Evolutionary conservation across 2,888 invertebrate species (phyloP).

Genomic region (Leucozona laternaria): DNA sequence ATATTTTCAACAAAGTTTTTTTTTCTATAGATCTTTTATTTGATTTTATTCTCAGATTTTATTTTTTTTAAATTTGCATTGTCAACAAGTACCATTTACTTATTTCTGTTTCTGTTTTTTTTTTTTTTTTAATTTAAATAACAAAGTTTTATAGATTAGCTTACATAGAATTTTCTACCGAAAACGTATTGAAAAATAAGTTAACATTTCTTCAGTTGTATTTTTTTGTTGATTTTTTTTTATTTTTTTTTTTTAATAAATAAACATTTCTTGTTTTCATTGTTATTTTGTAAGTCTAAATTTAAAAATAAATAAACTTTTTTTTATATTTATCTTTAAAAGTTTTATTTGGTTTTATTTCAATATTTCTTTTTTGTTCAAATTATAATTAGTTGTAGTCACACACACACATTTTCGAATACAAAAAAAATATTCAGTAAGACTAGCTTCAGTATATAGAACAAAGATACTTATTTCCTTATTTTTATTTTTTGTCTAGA

Average conservation of each 20-base stretch:
- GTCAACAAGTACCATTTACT: slow-evolving; percentile 68
- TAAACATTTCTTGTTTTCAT: slow-evolving; percentile 50
- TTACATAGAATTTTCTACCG: slow-evolving; percentile 72
- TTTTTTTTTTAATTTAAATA: slow-evolving; percentile 42
- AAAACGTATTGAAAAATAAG: slow-evolving; percentile 73
- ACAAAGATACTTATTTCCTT: slow-evolving; percentile 55
- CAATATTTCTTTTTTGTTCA: slow-evolving; percentile 35
- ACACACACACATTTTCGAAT: slow-evolving; percentile 75
- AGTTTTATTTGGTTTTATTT: slow-evolving; percentile 54
- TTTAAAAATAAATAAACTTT: slow-evolving; percentile 72
- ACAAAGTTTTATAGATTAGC: slow-evolving; percentile 69
- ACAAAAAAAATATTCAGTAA: slow-evolving; percentile 75
- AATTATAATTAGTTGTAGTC: slow-evolving; percentile 72
- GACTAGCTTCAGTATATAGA: slow-evolving; percentile 73
- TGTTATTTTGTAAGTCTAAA: slow-evolving; percentile 60
- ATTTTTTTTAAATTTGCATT: slow-evolving; percentile 63
- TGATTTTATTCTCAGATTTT: slow-evolving; percentile 68
- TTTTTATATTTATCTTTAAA: slow-evolving; percentile 42
- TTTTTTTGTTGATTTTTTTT: slow-evolving; percentile 7
- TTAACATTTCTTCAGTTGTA: slow-evolving; percentile 67
- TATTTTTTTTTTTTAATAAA: slow-evolving; percentile 46
- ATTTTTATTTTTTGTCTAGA: slow-evolving; percentile 51
- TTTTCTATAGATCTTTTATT: slow-evolving; percentile 72
- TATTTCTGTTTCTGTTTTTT: slow-evolving; percentile 31
- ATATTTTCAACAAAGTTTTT: neutral